Evolutionary conservation across 2,113 vertebrate genomes (phyloP).

Genomic region (Lathamus discolor): DNA sequence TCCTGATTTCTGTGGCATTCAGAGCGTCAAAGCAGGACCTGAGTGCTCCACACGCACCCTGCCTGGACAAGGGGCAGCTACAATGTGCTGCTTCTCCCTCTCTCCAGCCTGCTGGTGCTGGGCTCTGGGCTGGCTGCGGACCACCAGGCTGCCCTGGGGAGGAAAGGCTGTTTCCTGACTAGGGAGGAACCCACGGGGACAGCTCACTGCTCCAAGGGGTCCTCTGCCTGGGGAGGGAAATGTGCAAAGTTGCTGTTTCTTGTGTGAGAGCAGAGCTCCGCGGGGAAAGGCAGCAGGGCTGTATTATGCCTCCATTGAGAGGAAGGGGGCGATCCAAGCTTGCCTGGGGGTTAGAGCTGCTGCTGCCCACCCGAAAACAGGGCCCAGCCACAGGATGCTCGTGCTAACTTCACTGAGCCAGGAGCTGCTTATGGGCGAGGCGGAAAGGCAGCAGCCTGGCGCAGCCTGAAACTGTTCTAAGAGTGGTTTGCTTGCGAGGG

Average conservation of each 20-base stretch:
- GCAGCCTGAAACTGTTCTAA: background rate
- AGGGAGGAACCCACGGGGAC: background rate
- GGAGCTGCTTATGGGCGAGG: background rate
- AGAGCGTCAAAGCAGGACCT: background rate
- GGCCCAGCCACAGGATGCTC: background rate
- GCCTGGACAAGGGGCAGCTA: background rate
- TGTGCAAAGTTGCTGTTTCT: background rate
- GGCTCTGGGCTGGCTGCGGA: background rate
- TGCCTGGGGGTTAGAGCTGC: background rate
- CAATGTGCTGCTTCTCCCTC: background rate
- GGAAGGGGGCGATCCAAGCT: background rate
- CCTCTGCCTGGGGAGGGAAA: background rate
- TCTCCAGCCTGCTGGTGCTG: background rate
- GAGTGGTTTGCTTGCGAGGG: background rate
- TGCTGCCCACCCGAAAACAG: background rate
- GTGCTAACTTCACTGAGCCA: background rate
- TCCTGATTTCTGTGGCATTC: background rate
- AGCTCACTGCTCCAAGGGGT: background rate
- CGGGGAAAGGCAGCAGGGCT: background rate
- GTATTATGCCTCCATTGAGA: background rate
- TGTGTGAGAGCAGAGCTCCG: background rate
- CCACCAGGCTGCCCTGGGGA: background rate
- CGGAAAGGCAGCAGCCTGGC: background rate
- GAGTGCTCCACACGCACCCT: background rate
- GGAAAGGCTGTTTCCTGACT: background rate